Evolutionary conservation across 2,113 vertebrate species (phyloP).

Genomic region (Herpailurus yagouaroundi): DNA sequence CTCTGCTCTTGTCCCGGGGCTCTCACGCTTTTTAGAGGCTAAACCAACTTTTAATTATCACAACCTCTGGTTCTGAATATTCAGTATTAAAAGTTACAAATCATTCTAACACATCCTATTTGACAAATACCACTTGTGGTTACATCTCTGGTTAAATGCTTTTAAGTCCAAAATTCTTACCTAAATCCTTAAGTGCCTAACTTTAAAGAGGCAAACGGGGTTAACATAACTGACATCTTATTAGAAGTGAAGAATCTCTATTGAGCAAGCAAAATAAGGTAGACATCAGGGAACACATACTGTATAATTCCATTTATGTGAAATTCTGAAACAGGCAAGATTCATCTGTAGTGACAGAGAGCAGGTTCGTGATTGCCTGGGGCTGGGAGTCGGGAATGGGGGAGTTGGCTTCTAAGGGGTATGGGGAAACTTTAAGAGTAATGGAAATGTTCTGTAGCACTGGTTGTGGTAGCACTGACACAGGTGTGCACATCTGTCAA

Average conservation of each 20-base stretch:
- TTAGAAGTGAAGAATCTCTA: slow-evolving; percentile 10
- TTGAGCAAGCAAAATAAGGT: neutral
- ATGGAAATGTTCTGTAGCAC: neutral
- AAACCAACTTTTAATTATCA: neutral
- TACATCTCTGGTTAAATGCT: neutral
- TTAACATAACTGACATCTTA: neutral
- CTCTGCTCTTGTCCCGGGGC: neutral
- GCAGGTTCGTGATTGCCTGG: neutral
- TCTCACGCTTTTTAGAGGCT: neutral
- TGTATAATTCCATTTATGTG: slow-evolving; percentile 12
- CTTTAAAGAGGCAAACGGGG: neutral
- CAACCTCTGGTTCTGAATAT: neutral
- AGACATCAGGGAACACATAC: neutral
- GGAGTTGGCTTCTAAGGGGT: neutral
- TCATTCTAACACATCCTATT: neutral
- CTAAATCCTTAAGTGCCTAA: neutral
- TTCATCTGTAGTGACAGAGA: slow-evolving; percentile 53
- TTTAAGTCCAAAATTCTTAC: neutral
- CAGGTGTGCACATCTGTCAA: neutral
- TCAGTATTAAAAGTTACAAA: slow-evolving; percentile 36
- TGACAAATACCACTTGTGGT: neutral
- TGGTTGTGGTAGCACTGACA: neutral
- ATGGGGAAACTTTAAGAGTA: neutral
- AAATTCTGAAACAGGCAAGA: slow-evolving; percentile 19
- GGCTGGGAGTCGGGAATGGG: neutral